Base-by-base conservation (phyloP, 2,797 vertebrate species). In the Falco biarmicus region DNA sequence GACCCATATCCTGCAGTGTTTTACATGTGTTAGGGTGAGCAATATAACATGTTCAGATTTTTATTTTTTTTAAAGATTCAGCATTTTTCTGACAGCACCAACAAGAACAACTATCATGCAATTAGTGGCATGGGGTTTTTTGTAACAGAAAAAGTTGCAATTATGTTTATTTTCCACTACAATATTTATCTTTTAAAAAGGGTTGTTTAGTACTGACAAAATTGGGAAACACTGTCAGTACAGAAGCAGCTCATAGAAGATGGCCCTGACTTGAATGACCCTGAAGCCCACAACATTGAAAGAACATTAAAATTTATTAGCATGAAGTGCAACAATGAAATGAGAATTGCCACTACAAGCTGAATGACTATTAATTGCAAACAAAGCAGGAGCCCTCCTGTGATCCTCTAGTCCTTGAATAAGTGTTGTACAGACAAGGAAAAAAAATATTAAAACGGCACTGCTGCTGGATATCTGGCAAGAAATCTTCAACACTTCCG, bases 261-360 rank as follows among this genome's bases (percentile, higher is more conserved):
- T 50, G 78, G 75, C 84, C 90, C 41, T 82, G 68, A 92, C 81
- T 60, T 66, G 24, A 84, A 76, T 29, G 54, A 90, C 93, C 73
- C 74, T 74, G 77, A 89, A 81, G 48, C 51, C 64, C 75, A 74
- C 89, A 87, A 47, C 47, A 83, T 9, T 75, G 81, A 75, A 90
- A 80, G 53, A 22, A 29, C 25, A n/a, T 90, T 92, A 93, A 74
- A 84, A 91, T 81, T 43, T 88, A 89, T 89, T 92, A 94, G 56
- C 60, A 74, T 64, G 64, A 90, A 91, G 56, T 45, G 28, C 32
- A 92, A 89, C 64, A 91, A 83, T 24, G 37, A 85, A 87, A 66
- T 15, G 41, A 76, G 45, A 88, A 92, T 74, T 89, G 93, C 71
- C 89, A 85, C 75, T 91, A 47, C n/a, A 90, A 92, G 17, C n/a